phyloP scores from a whole-genome alignment of 2,888 invertebrate genomes.

The Pachymerium ferrugineum region DNA sequence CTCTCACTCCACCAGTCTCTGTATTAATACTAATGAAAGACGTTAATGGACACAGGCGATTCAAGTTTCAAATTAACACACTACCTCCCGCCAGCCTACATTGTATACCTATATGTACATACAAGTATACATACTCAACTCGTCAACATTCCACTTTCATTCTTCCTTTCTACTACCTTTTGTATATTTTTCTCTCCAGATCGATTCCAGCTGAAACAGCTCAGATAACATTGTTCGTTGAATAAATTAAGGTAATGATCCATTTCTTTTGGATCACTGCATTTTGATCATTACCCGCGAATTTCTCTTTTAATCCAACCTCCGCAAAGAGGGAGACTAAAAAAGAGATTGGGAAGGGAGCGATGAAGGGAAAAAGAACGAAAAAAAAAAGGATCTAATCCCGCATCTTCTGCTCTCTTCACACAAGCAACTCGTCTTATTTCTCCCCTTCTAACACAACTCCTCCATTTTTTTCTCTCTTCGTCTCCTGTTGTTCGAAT shows the following conservation, averaged over 20 bases:
- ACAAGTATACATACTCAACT: too few relatives aligned
- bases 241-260: constrained; percentile 21
- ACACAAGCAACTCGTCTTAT: not conserved
- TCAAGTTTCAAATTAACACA: constrained; percentile 18
- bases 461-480: constrained; percentile 3
- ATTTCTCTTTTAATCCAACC: constrained; percentile 12
- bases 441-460: not conserved
- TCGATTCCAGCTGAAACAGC: constrained; percentile 14
- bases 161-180: not conserved
- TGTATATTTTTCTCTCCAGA: constrained; percentile 14
- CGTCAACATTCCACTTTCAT: too few relatives aligned
- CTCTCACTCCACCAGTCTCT: too few relatives aligned
- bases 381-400: constrained; percentile 10
- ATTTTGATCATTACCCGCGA: constrained; percentile 14
- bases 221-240: constrained; percentile 21
- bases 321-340: too few relatives aligned
- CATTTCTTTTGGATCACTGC: constrained; percentile 17
- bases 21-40: constrained; percentile 18
- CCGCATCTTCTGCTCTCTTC: constrained; percentile 9
- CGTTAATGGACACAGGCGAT: constrained; percentile 9
- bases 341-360: not conserved
- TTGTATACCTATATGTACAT: not conserved
- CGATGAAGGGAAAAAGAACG: not conserved
- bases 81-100: not conserved
- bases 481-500: constrained; percentile 6